Conservation (phyloP, 2,888 invertebrate species). For the Agrilus mali region DNA sequence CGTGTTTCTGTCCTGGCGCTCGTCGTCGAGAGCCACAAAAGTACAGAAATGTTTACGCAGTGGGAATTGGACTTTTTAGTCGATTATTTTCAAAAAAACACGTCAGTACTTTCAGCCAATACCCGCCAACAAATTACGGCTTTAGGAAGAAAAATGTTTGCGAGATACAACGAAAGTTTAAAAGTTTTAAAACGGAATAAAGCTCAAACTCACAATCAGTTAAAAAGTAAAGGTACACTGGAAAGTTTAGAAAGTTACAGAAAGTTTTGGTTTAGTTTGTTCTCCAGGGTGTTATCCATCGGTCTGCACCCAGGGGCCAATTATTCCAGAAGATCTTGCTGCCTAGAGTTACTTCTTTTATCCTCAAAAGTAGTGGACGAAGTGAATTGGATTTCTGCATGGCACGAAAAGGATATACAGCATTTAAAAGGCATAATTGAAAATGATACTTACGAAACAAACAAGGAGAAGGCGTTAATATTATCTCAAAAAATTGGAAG, state of each 20-base stretch:
- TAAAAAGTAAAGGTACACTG: not conserved
- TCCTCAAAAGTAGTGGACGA: slow-evolving; percentile 24
- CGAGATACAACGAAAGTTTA: slow-evolving; percentile 38
- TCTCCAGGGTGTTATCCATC: slow-evolving; percentile 9
- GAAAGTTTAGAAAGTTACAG: slow-evolving; percentile 10
- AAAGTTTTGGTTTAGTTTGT: slow-evolving; percentile 14
- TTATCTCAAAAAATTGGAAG: slow-evolving; percentile 37
- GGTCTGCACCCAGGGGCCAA: slow-evolving; percentile 24
- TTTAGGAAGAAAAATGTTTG: slow-evolving; percentile 54
- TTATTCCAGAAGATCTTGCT: slow-evolving; percentile 21
- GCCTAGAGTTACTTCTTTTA: slow-evolving; percentile 23
- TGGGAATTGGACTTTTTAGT: slow-evolving; percentile 52
- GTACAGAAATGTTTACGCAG: slow-evolving; percentile 49
- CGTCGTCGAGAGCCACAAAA: slow-evolving; percentile 60
- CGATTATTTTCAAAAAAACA: slow-evolving; percentile 52
- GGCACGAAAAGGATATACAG: slow-evolving; percentile 20
- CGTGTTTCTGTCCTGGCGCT: slow-evolving; percentile 55
- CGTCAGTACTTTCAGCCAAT: slow-evolving; percentile 53
- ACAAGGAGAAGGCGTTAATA: slow-evolving; percentile 52
- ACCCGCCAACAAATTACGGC: slow-evolving; percentile 58
- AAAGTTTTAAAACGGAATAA: slow-evolving; percentile 19
- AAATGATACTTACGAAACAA: slow-evolving; percentile 64
- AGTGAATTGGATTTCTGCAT: slow-evolving; percentile 29
- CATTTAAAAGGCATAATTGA: slow-evolving; percentile 22
- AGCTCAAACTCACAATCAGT: too few species aligned